A percentile compares a stretch with the other conserved stretches of the same genome.
Conservation (phyloP, 2,888 invertebrate genomes). For the Pollenia angustigena region DNA sequence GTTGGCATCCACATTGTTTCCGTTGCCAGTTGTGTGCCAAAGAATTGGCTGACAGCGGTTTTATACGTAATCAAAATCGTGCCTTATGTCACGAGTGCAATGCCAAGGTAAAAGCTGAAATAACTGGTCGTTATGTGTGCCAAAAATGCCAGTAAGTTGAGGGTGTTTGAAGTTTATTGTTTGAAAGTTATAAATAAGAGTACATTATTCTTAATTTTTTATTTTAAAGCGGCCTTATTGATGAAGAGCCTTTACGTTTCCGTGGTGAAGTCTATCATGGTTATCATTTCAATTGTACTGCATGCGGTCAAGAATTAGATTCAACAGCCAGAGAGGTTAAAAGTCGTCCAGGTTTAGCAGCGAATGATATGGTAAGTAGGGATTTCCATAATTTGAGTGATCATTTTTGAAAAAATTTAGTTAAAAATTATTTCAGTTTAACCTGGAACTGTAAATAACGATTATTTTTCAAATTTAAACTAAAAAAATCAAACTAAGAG, state of each 20-base stretch:
- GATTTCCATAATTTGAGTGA: background rate
- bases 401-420: background rate
- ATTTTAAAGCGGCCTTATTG: conserved; percentile 91
- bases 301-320: conserved; percentile 96
- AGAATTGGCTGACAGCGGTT: conserved; percentile 97
- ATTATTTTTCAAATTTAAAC: too few relatives aligned
- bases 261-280: conserved; percentile 99
- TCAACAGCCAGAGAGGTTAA: conserved; percentile 98
- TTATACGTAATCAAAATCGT: conserved; percentile 94
- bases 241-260: conserved; percentile 95
- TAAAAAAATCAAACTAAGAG: too few relatives aligned
- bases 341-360: conserved; percentile 94
- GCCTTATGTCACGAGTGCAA: conserved; percentile 98
- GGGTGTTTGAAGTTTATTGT: background rate
- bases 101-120: conserved; percentile 97
- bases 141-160: conserved; percentile 98
- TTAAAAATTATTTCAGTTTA: background rate
- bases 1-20: conserved; percentile 99
- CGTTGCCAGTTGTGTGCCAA: conserved; percentile 96
- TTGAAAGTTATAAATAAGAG: too few relatives aligned
- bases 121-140: conserved; percentile 97
- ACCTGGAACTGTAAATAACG: background rate
- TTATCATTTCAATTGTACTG: conserved; percentile 99
- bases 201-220: background rate
- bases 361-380: conserved; percentile 91